These are phyloP conservation scores for Passer montanus DNA, from an alignment of 2,113 vertebrate species.

Conservation along the genomic window DNA sequence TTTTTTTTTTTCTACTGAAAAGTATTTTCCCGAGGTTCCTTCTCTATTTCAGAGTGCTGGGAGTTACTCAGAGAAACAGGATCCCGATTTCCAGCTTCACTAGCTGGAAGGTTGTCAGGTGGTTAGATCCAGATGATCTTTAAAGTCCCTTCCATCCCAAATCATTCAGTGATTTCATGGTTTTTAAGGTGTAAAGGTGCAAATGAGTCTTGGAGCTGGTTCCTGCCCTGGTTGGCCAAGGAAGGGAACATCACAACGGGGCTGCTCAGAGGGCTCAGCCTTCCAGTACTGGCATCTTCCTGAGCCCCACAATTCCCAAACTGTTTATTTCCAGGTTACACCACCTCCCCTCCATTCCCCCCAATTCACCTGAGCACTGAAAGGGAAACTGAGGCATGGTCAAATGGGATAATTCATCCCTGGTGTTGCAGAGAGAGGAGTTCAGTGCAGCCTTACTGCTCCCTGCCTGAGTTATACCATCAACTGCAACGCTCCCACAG, in stretches of 20 bases:
- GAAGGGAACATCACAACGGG: neutral
- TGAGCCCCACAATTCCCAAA: neutral
- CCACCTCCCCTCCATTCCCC: neutral
- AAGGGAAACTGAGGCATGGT: neutral
- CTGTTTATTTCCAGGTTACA: neutral
- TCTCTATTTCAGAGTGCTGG: neutral
- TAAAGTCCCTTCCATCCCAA: neutral
- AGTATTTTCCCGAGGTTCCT: neutral
- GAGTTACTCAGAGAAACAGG: neutral
- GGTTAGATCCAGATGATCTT: neutral
- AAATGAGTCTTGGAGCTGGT: neutral
- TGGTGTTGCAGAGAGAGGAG: neutral
- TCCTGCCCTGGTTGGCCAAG: neutral
- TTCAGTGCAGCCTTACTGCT: neutral
- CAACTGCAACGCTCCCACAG: neutral
- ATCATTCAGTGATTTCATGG: rapidly evolving
- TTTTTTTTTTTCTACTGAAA: neutral
- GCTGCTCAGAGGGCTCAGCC: neutral
- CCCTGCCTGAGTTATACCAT: neutral
- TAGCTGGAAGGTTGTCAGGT: neutral
- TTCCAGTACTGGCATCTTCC: neutral
- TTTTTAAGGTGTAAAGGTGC: neutral
- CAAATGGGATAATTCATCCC: rapidly evolving
- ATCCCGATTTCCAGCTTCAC: neutral
- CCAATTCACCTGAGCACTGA: neutral